Evolutionary conservation across 2,113 vertebrate genomes (phyloP).

Genomic region (Corydoras sp.): DNA sequence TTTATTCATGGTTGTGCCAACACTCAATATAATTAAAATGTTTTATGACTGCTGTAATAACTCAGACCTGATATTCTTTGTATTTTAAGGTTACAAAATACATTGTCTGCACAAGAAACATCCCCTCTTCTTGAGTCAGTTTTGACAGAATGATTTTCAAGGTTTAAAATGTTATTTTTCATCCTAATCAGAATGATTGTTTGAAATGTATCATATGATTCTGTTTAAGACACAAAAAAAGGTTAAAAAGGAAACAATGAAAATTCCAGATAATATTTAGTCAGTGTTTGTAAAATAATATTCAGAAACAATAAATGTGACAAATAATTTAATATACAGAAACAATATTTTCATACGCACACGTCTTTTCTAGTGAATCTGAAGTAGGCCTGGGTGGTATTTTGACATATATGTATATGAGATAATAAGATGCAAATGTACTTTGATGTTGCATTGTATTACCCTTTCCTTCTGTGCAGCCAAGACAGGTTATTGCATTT

Average conservation of each 20-base stretch:
- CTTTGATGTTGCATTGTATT: no score
- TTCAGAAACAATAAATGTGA: background rate
- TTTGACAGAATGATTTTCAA: background rate
- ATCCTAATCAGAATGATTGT: background rate
- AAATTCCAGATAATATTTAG: background rate
- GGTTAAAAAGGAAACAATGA: background rate
- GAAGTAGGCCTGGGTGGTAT: no score
- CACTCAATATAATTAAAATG: no score
- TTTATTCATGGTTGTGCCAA: no score
- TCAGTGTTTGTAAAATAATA: no score
- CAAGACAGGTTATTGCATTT: no score
- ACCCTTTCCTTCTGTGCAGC: no score
- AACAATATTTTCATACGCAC: no score
- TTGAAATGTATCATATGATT: background rate
- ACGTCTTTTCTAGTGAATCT: no score
- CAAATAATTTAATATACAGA: background rate
- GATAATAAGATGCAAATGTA: no score
- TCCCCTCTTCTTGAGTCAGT: conserved; percentile 32
- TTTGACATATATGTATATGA: no score
- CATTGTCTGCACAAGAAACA: conserved; percentile 19
- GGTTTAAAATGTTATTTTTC: background rate
- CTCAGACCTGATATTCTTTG: background rate
- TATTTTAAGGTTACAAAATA: conserved; percentile 24
- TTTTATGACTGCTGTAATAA: background rate
- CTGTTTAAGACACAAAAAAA: background rate